A percentile compares a stretch with the other conserved stretches of the same genome.
These are phyloP conservation scores for Acleris laterana DNA, from an alignment of 2,888 invertebrate species.

Conservation along the genomic window DNA sequence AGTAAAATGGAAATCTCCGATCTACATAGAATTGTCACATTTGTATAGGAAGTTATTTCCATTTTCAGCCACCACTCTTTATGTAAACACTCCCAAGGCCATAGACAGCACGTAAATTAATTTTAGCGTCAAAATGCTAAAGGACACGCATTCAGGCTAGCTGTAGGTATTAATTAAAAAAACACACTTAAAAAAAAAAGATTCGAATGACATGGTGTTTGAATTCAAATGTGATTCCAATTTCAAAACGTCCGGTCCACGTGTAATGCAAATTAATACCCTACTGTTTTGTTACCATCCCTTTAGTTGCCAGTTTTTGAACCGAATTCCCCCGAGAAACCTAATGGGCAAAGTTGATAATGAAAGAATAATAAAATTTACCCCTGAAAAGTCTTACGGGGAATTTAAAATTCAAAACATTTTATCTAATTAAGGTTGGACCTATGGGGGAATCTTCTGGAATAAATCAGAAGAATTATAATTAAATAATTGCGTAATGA, in stretches of 20 bases:
- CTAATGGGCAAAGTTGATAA: constrained; percentile 44
- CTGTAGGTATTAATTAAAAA: background rate
- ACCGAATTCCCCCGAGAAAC: constrained; percentile 41
- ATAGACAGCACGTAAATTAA: too few relatives aligned
- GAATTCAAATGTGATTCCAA: constrained; percentile 2
- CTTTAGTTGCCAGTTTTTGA: constrained; percentile 12
- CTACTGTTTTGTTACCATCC: constrained; percentile 23
- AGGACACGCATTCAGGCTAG: too few relatives aligned
- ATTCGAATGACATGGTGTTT: background rate
- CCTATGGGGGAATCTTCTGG: constrained; percentile 27
- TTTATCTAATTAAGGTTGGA: constrained; percentile 41
- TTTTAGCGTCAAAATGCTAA: too few relatives aligned
- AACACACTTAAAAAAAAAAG: background rate
- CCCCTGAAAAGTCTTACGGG: constrained; percentile 38
- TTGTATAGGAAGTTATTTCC: too few relatives aligned
- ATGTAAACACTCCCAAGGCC: background rate
- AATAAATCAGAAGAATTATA: constrained; percentile 29
- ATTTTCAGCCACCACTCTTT: background rate
- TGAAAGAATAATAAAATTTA: constrained; percentile 48
- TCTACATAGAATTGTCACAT: too few relatives aligned
- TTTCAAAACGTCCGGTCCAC: background rate
- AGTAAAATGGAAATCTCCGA: constrained; percentile 36
- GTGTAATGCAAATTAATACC: background rate
- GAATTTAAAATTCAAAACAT: constrained; percentile 44
- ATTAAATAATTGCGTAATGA: constrained; percentile 33